phyloP scores from a whole-genome alignment of 2,797 vertebrate species.

The Xenentodon cancila region DNA sequence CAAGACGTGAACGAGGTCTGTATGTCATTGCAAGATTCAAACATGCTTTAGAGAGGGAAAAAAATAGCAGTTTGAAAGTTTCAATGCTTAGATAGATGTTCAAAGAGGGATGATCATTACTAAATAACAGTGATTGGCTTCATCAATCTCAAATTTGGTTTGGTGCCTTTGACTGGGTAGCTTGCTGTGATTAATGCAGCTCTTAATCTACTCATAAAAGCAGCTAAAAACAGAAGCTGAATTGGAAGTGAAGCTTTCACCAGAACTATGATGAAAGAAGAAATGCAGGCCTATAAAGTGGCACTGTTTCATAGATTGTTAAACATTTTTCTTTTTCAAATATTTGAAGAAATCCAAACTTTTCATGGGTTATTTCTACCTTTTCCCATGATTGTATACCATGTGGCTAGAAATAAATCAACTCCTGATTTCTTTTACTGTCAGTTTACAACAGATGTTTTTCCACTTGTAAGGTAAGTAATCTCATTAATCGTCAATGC shows the following conservation, averaged over 20 bases:
- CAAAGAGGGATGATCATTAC: neutral
- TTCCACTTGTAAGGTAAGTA: conserved; percentile 5
- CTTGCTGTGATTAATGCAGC: neutral
- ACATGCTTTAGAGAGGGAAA: neutral
- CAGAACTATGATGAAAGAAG: neutral
- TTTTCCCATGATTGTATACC: neutral
- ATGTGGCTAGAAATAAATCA: neutral
- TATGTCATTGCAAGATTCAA: neutral
- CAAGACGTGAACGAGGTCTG: too few species aligned
- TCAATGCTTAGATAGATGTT: neutral
- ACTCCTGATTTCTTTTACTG: neutral
- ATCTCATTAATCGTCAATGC: neutral
- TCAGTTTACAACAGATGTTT: conserved; percentile 2
- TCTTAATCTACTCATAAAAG: neutral
- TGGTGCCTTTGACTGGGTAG: neutral
- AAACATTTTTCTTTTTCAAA: too few species aligned
- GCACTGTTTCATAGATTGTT: neutral
- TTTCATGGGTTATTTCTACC: too few species aligned
- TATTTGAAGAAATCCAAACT: too few species aligned
- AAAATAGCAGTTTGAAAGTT: neutral
- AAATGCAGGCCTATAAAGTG: neutral
- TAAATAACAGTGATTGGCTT: neutral
- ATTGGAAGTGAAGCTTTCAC: neutral
- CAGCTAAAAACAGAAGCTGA: neutral
- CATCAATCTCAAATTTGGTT: neutral